Conservation (phyloP, 1,140 invertebrate genomes). For the Drosophila arizonae region DNA sequence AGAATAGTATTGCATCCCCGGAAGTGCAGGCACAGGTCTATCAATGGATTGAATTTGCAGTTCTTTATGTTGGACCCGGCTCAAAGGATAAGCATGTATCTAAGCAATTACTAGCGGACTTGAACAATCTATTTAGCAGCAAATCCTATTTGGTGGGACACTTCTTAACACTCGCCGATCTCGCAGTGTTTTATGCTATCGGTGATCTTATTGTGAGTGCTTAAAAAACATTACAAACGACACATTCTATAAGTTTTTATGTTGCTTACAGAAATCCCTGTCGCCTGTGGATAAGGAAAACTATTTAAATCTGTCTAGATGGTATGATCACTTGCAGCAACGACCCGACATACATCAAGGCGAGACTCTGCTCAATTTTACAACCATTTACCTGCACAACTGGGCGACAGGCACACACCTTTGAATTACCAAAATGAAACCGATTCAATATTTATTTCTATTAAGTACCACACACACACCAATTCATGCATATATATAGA, state of each 20-base stretch:
- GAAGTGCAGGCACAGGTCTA: constrained; percentile 75
- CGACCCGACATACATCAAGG: constrained; percentile 84
- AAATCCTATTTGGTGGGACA: constrained; percentile 85
- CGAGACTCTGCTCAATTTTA: constrained; percentile 85
- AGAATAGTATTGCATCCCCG: constrained; percentile 56
- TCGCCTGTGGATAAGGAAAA: constrained; percentile 85
- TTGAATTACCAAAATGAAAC: constrained; percentile 32
- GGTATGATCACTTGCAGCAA: constrained; percentile 88
- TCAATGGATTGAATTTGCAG: constrained; percentile 85
- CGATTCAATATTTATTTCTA: constrained; percentile 69
- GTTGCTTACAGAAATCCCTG: constrained; percentile 82
- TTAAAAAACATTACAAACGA: neutral
- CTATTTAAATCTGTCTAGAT: constrained; percentile 86
- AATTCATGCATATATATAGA: constrained; percentile 41
- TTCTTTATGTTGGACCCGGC: constrained; percentile 83
- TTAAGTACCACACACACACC: constrained; percentile 42
- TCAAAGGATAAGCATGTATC: constrained; percentile 79
- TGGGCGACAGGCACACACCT: constrained; percentile 82
- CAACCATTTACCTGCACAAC: constrained; percentile 83
- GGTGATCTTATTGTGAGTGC: constrained; percentile 84
- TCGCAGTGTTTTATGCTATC: constrained; percentile 85
- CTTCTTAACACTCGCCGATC: constrained; percentile 85
- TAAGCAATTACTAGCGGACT: constrained; percentile 82
- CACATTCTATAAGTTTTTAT: neutral
- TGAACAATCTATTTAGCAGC: constrained; percentile 84